Evolutionary conservation across 2,113 vertebrate genomes (phyloP).

Genomic region (Boleophthalmus pectinirostris): DNA sequence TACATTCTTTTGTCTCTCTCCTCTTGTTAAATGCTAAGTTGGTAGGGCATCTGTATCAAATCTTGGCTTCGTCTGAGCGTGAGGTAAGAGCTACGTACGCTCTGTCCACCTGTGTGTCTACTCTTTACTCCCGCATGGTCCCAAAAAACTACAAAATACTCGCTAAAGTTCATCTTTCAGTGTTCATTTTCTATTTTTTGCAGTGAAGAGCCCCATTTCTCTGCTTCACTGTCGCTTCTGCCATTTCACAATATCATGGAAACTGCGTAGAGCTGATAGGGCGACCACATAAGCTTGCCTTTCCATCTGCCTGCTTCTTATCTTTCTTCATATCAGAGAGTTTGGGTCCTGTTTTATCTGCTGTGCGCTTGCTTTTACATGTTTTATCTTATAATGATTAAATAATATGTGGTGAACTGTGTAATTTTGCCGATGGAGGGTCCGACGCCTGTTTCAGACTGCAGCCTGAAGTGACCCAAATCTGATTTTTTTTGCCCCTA

Average conservation of each 20-base stretch:
- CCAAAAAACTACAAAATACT: constrained; percentile 30
- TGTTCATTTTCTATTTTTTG: constrained; percentile 54
- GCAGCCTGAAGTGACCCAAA: too few relatives aligned
- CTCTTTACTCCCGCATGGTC: constrained; percentile 50
- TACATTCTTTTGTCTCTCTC: constrained; percentile 69
- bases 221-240: constrained; percentile 45
- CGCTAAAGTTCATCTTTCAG: constrained; percentile 26
- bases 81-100: constrained; percentile 74
- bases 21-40: constrained; percentile 76
- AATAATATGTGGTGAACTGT: not conserved
- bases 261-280: constrained; percentile 45
- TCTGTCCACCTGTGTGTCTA: constrained; percentile 27
- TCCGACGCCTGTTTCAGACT: too few relatives aligned
- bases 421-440: too few relatives aligned
- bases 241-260: constrained; percentile 26
- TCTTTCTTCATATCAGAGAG: constrained; percentile 36
- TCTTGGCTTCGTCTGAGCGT: constrained; percentile 72
- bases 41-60: constrained; percentile 75
- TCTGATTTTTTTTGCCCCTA: too few relatives aligned
- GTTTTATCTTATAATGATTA: constrained; percentile 15
- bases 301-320: constrained; percentile 64
- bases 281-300: constrained; percentile 51
- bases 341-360: constrained; percentile 34
- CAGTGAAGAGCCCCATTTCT: constrained; percentile 53
- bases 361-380: constrained; percentile 43